Base-by-base conservation (phyloP, 1,140 invertebrate species). In the Drosophila carrolli region DNA sequence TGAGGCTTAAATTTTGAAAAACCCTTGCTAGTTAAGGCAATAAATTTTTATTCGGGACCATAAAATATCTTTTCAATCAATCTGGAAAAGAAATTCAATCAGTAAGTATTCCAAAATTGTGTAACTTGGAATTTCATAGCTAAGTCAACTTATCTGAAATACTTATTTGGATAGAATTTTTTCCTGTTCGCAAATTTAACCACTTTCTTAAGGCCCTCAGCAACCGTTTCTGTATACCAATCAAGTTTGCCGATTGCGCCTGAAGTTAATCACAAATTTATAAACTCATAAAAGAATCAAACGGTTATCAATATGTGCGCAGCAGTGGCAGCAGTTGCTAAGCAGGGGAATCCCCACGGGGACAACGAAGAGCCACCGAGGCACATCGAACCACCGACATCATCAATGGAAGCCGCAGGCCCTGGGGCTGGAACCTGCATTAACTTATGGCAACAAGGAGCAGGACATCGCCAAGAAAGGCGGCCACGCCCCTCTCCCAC, bases 241-340 rank as follows among this genome's bases (percentile, higher is more conserved):
- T 71, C 82, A 73, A 78, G 44, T 57, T 47, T 19, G 50, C 55
- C 56, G 66, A 29, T 43, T 54, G 43, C 29, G 63, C 55, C 46
- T 62, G 66, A 40, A 89, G 84, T 79, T 84, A 88, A 88, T 88
- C 84, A 84, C 76, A 88, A 88, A 89, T 88, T 88, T 89, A 88
- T 88, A 88, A 89, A 89, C 84, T 84, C 84, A 89, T 88, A 88
- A 89, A 88, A 77, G 88, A 88, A 89, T 89, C 84, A 88, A 88
- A 81, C 84, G 82, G 84, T 84, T 89, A 89, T 89, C 84, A 88
- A 89, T 89, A 84, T 89, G 81, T 81, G 82, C 74, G 29, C 29
- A 60, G 58, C 46, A 37, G 43, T 32, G 63, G 40, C 27, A 32
- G 44, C 54, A 57, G 55, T 48, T 27, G 41, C 51, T 14, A 46